phyloP scores from a whole-genome alignment of 1,140 invertebrate species.

The Hycleus phaleratus region DNA sequence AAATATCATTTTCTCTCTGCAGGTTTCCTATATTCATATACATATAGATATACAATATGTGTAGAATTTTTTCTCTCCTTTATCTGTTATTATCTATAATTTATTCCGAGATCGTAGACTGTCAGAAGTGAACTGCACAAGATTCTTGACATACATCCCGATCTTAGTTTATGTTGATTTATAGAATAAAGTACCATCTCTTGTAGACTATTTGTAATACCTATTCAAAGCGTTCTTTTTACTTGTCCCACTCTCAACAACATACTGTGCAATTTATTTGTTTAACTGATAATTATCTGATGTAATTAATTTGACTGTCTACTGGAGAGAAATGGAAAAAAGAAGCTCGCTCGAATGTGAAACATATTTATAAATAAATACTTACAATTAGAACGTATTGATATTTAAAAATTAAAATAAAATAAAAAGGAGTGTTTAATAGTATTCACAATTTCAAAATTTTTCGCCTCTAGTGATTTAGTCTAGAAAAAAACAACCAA shows the following conservation, averaged over 20 bases:
- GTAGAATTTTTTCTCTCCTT: neutral
- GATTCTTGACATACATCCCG: constrained; percentile 11
- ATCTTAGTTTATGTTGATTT: constrained; percentile 15
- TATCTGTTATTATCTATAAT: constrained; percentile 12
- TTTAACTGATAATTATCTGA: constrained; percentile 12
- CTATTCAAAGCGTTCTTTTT: constrained; percentile 1
- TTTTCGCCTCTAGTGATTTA: no score
- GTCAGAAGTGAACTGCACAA: constrained; percentile 2
- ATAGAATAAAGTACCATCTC: constrained; percentile 14
- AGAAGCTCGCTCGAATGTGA: no score
- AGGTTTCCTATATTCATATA: no score
- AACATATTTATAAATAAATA: no score
- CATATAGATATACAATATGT: no score
- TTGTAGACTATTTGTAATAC: constrained; percentile 5
- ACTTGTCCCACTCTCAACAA: neutral
- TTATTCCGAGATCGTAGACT: constrained; percentile 9
- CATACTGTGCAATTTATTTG: constrained; percentile 7
- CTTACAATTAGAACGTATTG: no score
- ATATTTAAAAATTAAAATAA: no score
- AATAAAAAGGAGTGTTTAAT: no score
- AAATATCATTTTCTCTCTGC: constrained; percentile 11
- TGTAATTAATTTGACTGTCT: constrained; percentile 11
- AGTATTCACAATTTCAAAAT: no score
- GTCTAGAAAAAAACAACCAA: no score
- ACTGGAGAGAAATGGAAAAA: no score